Percentiles rank a stretch among this genome's conserved stretches.
Evolutionary conservation across 2,797 vertebrate species (phyloP).

Genomic region (Pangasius krempfi): DNA sequence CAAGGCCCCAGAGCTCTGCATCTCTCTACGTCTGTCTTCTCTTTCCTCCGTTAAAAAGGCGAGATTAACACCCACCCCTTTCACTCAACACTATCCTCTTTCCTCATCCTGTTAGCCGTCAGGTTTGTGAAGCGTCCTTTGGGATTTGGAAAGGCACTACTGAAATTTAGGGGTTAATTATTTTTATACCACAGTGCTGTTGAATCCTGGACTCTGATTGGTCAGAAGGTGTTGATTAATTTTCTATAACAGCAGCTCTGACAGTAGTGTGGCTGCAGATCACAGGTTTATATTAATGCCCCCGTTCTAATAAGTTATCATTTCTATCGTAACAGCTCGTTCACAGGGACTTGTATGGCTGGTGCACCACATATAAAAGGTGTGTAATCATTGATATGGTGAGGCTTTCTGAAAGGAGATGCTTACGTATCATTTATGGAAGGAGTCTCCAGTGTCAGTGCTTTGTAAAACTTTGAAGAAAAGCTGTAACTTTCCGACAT

Average conservation of each 20-base stretch:
- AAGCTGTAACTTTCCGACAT: background rate
- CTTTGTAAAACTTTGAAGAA: background rate
- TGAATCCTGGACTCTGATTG: background rate
- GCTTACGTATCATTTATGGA: background rate
- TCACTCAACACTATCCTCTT: slow-evolving; percentile 16
- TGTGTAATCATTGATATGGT: background rate
- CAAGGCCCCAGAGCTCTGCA: slow-evolving; percentile 34
- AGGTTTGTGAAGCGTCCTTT: background rate
- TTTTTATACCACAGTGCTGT: background rate
- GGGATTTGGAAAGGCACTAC: background rate
- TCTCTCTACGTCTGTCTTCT: slow-evolving; percentile 25
- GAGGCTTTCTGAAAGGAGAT: background rate
- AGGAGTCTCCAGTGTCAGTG: background rate
- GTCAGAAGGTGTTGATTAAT: background rate
- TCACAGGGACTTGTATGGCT: background rate
- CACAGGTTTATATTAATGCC: background rate
- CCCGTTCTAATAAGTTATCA: too few relatives aligned
- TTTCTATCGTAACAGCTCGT: background rate
- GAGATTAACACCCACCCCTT: slow-evolving; percentile 22
- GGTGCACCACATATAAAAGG: background rate
- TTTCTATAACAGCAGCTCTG: background rate
- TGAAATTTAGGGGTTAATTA: background rate
- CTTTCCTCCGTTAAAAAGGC: slow-evolving; percentile 9
- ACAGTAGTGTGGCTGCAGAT: background rate
- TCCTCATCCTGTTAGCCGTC: slow-evolving; percentile 8